Base-by-base conservation (phyloP, 2,113 vertebrate genomes). In the Elaphurus davidianus region DNA sequence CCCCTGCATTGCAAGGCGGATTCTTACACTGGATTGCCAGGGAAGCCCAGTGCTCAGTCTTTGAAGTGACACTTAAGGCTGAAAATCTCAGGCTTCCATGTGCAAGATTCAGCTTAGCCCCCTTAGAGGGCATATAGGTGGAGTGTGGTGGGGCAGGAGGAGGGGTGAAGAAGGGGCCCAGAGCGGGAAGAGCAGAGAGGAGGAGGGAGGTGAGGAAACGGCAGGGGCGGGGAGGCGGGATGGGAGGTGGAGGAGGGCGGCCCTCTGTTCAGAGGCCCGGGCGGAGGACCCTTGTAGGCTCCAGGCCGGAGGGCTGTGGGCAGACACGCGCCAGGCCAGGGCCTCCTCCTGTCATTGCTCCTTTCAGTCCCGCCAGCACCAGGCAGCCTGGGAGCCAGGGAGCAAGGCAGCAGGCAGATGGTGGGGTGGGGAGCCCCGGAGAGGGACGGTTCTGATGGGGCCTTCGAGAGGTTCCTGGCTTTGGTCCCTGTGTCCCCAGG, bases 201-300 rank as follows among this genome's bases (percentile, higher is more conserved):
- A 57, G 74, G 30, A 52, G 36, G 21, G 47, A 14, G 2, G 28
- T 5, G n/a, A 2, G 55, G 7, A 16, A 10, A 11, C 6, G 28
- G 2, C 3, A 8, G 6, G 10, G 36, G 59, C 0, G 3, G 3
- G n/a, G 6, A 21, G 33, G 1, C 5, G 6, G 6, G 43, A 4
- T 17, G 13, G 19, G 0, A 50, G 25, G 27, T 2, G 19, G 33
- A 47, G 71, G 43, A 21, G 3, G 71, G 85, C 0, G 0, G 30
- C 15, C 36, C 47, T 57, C 45, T 11, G 33, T 14, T 52, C 11
- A 8, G 81, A 17, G n/a, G 5, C 13, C 13, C 3, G 5, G 2
- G 7, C 33, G 43, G 83, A 21, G 25, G 25, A 16, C 17, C 30
- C 52, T 25, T 3, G 83, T 9, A 55, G 27, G 33, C 45, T 45